Evolutionary conservation across 2,888 invertebrate species (phyloP).

Genomic region (Lithodes maja): DNA sequence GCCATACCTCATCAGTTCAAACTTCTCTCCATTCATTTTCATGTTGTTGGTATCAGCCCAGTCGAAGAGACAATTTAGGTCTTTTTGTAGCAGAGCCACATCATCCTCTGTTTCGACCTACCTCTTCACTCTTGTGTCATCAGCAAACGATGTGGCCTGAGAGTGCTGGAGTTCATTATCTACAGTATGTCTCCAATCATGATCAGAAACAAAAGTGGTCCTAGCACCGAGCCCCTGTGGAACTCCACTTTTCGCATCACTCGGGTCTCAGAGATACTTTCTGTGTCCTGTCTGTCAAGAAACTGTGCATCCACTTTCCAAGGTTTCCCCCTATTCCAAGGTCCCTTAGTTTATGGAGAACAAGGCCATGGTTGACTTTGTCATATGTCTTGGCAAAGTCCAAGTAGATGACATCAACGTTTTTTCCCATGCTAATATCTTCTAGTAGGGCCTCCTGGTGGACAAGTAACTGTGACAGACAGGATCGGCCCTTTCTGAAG

Average conservation of each 20-base stretch:
- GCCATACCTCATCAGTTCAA: background rate
- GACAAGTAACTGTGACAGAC: too few relatives aligned
- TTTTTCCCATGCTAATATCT: too few relatives aligned
- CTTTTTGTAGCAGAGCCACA: too few relatives aligned
- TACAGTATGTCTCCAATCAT: background rate
- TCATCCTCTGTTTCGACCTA: too few relatives aligned
- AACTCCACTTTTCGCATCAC: conserved; percentile 3
- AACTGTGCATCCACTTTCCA: conserved; percentile 3
- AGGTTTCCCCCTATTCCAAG: too few relatives aligned
- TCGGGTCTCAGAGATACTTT: background rate
- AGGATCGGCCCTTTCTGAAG: too few relatives aligned
- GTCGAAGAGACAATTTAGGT: too few relatives aligned
- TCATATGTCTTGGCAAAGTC: background rate
- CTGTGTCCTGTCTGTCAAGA: background rate
- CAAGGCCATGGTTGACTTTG: background rate
- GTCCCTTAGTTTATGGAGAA: too few relatives aligned
- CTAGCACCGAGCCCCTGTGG: background rate
- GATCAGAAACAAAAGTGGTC: too few relatives aligned
- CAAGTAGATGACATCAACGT: background rate
- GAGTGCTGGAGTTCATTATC: conserved; percentile 19
- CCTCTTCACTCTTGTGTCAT: background rate
- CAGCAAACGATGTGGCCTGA: background rate
- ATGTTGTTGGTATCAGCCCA: too few relatives aligned
- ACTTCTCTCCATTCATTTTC: too few relatives aligned
- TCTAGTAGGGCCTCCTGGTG: too few relatives aligned